Conservation (phyloP, 23 tunicate species). For the Phallusia fumigata region DNA sequence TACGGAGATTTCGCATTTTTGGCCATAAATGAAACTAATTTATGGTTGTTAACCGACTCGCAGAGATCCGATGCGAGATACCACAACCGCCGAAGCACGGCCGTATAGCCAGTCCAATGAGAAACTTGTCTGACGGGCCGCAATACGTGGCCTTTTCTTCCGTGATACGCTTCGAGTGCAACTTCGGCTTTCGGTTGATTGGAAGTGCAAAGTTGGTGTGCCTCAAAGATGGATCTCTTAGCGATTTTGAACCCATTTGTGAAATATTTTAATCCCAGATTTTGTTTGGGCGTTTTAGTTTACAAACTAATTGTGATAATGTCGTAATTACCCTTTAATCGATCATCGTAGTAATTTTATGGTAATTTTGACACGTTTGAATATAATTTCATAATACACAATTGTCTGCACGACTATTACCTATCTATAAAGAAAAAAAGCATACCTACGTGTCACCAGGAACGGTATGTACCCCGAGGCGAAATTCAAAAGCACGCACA, state of each 20-base stretch:
- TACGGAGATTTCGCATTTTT: neutral
- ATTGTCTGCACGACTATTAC: too few species aligned
- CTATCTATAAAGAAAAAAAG: too few species aligned
- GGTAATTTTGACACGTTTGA: too few species aligned
- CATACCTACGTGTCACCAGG: too few species aligned
- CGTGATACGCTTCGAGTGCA: conserved; percentile 55
- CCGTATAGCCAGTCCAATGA: conserved; percentile 1
- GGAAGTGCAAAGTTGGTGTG: conserved; percentile 66
- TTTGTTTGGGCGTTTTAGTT: too few species aligned
- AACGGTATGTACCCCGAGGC: neutral
- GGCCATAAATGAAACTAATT: too few species aligned
- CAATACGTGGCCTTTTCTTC: conserved; percentile 47
- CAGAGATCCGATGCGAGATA: conserved; percentile 33
- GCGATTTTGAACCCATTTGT: conserved; percentile 49
- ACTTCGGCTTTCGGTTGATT: conserved; percentile 42
- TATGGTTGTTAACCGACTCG: neutral
- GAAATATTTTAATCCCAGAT: conserved; percentile 26
- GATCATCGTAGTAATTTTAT: too few species aligned
- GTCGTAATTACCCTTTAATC: too few species aligned
- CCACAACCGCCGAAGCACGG: conserved; percentile 54
- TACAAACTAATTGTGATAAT: too few species aligned
- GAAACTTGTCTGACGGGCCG: neutral
- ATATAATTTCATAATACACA: too few species aligned
- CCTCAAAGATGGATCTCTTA: conserved; percentile 72
- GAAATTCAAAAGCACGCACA: neutral